Percentiles rank a stretch among this genome's conserved stretches.
phyloP scores from a whole-genome alignment of 2,113 vertebrate species.

The Alethe castanea region DNA sequence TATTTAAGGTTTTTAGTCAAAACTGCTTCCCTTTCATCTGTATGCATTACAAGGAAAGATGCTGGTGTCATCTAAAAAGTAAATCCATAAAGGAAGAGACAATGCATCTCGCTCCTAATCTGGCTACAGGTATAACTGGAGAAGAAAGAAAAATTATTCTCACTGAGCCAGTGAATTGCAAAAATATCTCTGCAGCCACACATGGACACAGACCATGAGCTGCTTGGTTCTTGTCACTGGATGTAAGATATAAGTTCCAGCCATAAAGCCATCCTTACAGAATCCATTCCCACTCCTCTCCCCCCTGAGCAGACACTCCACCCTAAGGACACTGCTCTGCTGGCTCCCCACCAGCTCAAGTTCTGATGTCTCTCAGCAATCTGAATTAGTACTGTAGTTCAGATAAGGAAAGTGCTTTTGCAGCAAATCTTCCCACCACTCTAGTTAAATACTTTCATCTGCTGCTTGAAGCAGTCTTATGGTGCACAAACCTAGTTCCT shows the following conservation, averaged over 20 bases:
- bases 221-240: not conserved
- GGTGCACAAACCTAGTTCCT: not conserved
- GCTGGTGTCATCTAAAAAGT: not conserved
- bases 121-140: not conserved
- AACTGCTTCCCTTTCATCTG: not conserved
- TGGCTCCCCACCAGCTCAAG: not conserved
- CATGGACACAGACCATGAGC: not conserved
- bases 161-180: not conserved
- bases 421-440: not conserved
- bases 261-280: not conserved
- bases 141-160: not conserved
- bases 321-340: not conserved
- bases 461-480: not conserved
- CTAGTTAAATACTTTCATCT: not conserved
- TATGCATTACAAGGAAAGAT: not conserved
- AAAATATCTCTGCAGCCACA: not conserved
- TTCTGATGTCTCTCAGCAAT: not conserved
- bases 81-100: not conserved
- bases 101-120: not conserved
- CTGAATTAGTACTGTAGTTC: not conserved
- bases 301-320: accelerated
- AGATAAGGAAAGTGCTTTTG: not conserved
- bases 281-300: not conserved
- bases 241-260: not conserved
- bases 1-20: not conserved